phyloP scores from a whole-genome alignment of 2,113 vertebrate genomes.

The Penelope pileata region DNA sequence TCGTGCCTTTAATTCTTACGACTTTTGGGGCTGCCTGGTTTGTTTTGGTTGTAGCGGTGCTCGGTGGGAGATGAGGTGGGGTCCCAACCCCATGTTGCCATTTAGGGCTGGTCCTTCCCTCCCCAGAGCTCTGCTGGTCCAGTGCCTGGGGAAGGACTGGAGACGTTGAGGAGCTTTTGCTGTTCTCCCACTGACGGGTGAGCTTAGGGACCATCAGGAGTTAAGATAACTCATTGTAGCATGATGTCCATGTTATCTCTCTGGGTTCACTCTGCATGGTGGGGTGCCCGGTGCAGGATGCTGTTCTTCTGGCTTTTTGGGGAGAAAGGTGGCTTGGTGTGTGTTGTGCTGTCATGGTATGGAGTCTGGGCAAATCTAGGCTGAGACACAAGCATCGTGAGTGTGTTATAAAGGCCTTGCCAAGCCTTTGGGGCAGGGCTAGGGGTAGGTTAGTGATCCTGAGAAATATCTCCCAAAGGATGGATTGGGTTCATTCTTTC shows the following conservation, averaged over 20 bases:
- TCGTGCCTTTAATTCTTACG: constrained; percentile 83
- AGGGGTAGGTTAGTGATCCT: background rate
- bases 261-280: background rate
- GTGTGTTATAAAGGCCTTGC: background rate
- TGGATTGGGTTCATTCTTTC: background rate
- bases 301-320: background rate
- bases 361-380: background rate
- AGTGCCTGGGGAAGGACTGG: background rate
- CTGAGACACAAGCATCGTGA: background rate
- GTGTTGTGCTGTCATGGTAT: background rate
- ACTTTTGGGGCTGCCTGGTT: constrained; percentile 80
- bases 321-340: background rate
- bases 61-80: constrained; percentile 58
- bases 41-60: constrained; percentile 75
- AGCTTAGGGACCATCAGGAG: background rate
- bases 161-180: background rate
- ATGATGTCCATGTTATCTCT: background rate
- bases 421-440: background rate
- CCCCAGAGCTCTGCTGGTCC: background rate
- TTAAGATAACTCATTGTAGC: background rate
- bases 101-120: constrained; percentile 60
- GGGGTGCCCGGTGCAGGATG: background rate
- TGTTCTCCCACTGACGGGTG: rapidly evolving
- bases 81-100: constrained; percentile 45
- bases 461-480: background rate